Evolutionary conservation across 2,888 invertebrate genomes (phyloP).

Genomic region (Hesperia comma): DNA sequence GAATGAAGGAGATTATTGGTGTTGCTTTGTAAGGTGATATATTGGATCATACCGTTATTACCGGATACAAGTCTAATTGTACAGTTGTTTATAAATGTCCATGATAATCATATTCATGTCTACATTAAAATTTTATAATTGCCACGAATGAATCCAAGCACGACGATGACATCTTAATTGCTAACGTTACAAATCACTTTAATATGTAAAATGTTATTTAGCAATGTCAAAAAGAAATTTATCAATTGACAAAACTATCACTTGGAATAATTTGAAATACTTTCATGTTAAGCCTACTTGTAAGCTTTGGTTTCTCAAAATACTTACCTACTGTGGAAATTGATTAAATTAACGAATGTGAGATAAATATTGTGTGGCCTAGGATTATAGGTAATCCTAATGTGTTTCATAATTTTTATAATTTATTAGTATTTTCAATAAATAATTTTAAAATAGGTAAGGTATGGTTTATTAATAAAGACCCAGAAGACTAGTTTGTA

Average conservation of each 20-base stretch:
- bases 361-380: too few relatives aligned
- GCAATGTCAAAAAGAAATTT: constrained; percentile 4
- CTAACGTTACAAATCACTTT: constrained; percentile 69
- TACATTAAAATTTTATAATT: constrained; percentile 75
- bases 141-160: constrained; percentile 76
- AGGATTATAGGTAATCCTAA: too few relatives aligned
- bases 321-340: too few relatives aligned
- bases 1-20: constrained; percentile 8
- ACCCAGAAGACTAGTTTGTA: not conserved
- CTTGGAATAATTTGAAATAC: constrained; percentile 4
- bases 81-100: constrained; percentile 67
- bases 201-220: constrained; percentile 39
- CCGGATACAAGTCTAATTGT: constrained; percentile 61
- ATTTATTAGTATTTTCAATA: too few relatives aligned
- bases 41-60: constrained; percentile 54
- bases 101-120: constrained; percentile 74
- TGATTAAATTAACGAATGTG: too few relatives aligned
- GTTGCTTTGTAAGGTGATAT: constrained; percentile 14
- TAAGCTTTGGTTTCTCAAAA: not conserved
- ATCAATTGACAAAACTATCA: constrained; percentile 11
- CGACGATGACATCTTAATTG: constrained; percentile 80
- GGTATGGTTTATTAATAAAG: not conserved
- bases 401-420: too few relatives aligned
- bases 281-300: not conserved
- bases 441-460: too few relatives aligned